These are phyloP conservation scores for Catocala sponsa DNA, from an alignment of 2,888 invertebrate genomes.

Conservation along the genomic window DNA sequence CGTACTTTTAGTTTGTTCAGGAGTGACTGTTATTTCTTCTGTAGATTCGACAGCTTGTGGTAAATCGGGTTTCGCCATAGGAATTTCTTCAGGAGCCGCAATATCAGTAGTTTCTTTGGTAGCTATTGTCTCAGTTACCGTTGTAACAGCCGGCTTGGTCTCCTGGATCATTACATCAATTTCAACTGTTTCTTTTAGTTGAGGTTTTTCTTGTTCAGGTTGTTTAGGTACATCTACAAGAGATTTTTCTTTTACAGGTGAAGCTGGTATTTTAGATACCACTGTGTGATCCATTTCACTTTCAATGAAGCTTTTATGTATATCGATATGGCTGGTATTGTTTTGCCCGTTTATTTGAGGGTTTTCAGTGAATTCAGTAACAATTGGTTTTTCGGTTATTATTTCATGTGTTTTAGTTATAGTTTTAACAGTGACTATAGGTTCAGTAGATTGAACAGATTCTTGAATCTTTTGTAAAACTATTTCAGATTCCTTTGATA, in stretches of 20 bases:
- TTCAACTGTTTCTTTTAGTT: slow-evolving; percentile 2
- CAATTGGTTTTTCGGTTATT: slow-evolving; percentile 10
- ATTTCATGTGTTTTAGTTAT: slow-evolving; percentile 15
- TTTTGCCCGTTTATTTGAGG: slow-evolving; percentile 30
- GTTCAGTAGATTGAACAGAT: slow-evolving; percentile 35
- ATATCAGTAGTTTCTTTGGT: neutral
- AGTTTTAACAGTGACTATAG: slow-evolving; percentile 28
- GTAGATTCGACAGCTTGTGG: slow-evolving; percentile 39
- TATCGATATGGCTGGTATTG: slow-evolving; percentile 37
- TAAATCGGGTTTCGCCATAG: slow-evolving; percentile 19
- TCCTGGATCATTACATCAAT: neutral
- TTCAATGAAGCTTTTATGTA: slow-evolving; percentile 50
- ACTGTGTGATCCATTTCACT: slow-evolving; percentile 58
- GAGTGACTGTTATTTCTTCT: slow-evolving; percentile 16
- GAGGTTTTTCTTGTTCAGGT: slow-evolving; percentile 10
- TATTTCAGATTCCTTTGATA: slow-evolving; percentile 16
- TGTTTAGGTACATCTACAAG: slow-evolving; percentile 4
- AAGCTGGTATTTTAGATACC: slow-evolving; percentile 44
- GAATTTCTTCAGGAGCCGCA: slow-evolving; percentile 23
- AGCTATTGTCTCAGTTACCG: neutral
- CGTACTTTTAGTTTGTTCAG: slow-evolving; percentile 37
- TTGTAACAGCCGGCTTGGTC: slow-evolving; percentile 2
- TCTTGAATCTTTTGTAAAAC: slow-evolving; percentile 39
- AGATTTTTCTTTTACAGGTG: slow-evolving; percentile 18
- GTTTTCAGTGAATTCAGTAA: slow-evolving; percentile 15